Percentiles rank a stretch among this genome's conserved stretches.
Conservation (phyloP, 2,888 invertebrate species). For the Cacoxenus indagator region DNA sequence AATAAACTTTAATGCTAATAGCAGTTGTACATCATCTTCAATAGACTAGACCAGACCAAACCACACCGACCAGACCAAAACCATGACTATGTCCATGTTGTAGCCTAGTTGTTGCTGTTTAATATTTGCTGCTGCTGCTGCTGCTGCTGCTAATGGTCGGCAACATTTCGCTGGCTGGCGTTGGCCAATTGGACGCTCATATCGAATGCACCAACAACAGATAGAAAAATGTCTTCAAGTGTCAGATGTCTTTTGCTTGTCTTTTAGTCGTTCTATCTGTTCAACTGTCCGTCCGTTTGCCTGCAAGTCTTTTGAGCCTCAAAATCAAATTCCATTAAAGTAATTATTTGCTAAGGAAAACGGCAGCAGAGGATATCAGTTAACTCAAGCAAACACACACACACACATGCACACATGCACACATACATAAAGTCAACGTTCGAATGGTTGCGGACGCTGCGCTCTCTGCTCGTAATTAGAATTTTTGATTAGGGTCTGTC, state of each 20-base stretch:
- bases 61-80: too few species aligned
- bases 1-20: constrained; percentile 67
- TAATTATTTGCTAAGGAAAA: constrained; percentile 44
- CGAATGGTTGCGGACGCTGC: constrained; percentile 1
- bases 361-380: constrained; percentile 7
- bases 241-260: constrained; percentile 32
- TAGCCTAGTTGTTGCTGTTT: neutral
- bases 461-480: constrained; percentile 50
- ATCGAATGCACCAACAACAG: neutral
- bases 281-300: neutral
- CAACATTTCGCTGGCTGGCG: neutral
- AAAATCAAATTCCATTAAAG: constrained; percentile 64
- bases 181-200: neutral
- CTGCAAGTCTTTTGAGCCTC: constrained; percentile 30
- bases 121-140: neutral
- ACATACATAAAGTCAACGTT: neutral
- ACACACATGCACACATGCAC: neutral
- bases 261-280: neutral
- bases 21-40: constrained; percentile 63
- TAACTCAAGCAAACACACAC: neutral
- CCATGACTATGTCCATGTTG: neutral
- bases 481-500: constrained; percentile 44
- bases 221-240: constrained; percentile 12
- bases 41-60: too few species aligned
- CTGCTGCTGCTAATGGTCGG: neutral